These are phyloP conservation scores for Nasonovia ribisnigri DNA, from an alignment of 2,888 invertebrate species.

Conservation along the genomic window DNA sequence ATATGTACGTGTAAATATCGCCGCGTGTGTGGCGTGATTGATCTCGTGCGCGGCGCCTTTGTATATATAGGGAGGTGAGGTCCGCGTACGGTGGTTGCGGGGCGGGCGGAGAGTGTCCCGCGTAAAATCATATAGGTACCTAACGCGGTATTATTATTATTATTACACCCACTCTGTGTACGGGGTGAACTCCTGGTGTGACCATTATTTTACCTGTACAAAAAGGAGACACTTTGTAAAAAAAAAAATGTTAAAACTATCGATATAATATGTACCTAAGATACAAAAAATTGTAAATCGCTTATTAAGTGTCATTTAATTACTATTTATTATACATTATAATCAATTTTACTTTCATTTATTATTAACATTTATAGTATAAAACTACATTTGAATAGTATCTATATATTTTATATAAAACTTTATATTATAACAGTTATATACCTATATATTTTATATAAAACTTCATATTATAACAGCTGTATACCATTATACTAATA, in stretches of 20 bases:
- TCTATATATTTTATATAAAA: too few relatives aligned
- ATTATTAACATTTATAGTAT: too few relatives aligned
- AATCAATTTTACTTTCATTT: neutral
- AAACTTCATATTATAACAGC: too few relatives aligned
- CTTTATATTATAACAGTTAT: too few relatives aligned
- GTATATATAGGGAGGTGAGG: neutral
- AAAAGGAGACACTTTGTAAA: neutral
- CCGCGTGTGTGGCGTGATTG: constrained; percentile 43
- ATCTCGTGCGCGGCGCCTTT: neutral
- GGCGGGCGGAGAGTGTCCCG: neutral
- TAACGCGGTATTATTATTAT: neutral
- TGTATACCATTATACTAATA: too few relatives aligned
- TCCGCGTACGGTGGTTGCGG: neutral
- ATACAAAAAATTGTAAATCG: neutral
- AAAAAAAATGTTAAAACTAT: neutral
- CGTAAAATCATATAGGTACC: neutral
- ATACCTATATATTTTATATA: too few relatives aligned
- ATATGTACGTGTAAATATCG: constrained; percentile 7
- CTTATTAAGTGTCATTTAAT: neutral
- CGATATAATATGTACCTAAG: neutral
- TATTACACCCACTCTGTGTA: neutral
- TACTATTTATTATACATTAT: neutral
- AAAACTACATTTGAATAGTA: too few relatives aligned
- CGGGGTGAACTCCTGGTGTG: neutral
- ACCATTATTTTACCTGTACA: neutral